A percentile compares a stretch with the other conserved stretches of the same genome.
phyloP scores from a whole-genome alignment of 2,797 vertebrate genomes.

The Setipinna tenuifilis region DNA sequence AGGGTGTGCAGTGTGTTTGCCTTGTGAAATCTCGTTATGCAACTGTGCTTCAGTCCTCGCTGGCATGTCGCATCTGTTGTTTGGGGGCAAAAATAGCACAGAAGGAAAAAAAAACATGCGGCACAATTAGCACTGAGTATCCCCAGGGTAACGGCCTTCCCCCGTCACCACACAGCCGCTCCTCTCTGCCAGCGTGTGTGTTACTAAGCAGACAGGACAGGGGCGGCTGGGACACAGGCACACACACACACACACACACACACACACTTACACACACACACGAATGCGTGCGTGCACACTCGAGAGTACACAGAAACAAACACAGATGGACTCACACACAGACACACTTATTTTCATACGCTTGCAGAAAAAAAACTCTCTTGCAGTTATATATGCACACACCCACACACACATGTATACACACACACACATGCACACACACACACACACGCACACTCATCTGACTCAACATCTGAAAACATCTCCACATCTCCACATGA shows the following conservation, averaged over 20 bases:
- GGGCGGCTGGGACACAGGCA: neutral
- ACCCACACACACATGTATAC: no score
- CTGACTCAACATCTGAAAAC: no score
- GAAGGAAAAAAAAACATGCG: constrained; percentile 59
- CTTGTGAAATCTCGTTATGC: constrained; percentile 73
- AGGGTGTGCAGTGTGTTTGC: constrained; percentile 58
- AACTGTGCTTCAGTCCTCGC: constrained; percentile 62
- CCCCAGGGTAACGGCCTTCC: constrained; percentile 69
- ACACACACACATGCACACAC: neutral
- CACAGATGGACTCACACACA: no score
- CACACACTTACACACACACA: neutral
- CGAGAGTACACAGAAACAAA: no score
- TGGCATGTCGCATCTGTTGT: constrained; percentile 69
- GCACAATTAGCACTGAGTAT: constrained; percentile 70
- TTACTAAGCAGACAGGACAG: constrained; percentile 72
- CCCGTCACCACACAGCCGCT: constrained; percentile 70
- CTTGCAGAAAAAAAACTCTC: no score
- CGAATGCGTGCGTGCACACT: no score
- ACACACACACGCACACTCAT: neutral
- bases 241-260: neutral
- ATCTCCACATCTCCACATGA: no score
- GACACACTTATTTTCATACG: no score
- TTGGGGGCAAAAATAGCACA: constrained; percentile 38
- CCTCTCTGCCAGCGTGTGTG: constrained; percentile 61
- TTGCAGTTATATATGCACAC: no score